Evolutionary conservation across 2,888 invertebrate species (phyloP).

Genomic region (Dinocampus coccinellae): DNA sequence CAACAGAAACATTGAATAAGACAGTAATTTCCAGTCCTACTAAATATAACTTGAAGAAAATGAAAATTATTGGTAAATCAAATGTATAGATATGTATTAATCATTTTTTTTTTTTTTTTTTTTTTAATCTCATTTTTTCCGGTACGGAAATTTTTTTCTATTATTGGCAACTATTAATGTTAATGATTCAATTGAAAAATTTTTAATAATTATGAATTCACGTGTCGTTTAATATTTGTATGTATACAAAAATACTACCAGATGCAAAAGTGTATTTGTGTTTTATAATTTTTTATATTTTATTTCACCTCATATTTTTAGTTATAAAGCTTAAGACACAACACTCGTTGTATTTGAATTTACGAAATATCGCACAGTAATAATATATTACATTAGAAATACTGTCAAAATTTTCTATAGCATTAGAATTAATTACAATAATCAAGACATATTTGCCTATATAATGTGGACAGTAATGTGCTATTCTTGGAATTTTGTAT

Average conservation of each 20-base stretch:
- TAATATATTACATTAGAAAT: constrained; percentile 8
- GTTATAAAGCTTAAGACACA: background rate
- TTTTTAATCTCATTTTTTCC: too few relatives aligned
- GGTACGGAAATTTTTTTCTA: too few relatives aligned
- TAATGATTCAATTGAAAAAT: background rate
- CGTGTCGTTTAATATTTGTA: background rate
- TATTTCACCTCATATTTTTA: background rate
- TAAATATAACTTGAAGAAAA: constrained; percentile 14
- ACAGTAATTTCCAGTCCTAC: constrained; percentile 19
- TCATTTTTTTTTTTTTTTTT: background rate
- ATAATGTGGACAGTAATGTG: too few relatives aligned
- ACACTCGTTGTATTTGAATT: background rate
- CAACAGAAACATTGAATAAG: constrained; percentile 7
- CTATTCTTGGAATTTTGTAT: background rate
- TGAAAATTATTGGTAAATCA: constrained; percentile 8
- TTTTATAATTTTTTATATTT: background rate
- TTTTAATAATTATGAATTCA: background rate
- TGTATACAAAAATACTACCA: background rate
- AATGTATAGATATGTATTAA: background rate
- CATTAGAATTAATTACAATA: background rate
- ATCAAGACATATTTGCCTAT: too few relatives aligned
- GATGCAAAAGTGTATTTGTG: background rate
- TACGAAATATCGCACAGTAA: background rate
- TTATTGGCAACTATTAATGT: background rate
- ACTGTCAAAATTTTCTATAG: background rate